Base-by-base conservation (phyloP, 2,888 invertebrate species). In the Nephrotoma flavescens region DNA sequence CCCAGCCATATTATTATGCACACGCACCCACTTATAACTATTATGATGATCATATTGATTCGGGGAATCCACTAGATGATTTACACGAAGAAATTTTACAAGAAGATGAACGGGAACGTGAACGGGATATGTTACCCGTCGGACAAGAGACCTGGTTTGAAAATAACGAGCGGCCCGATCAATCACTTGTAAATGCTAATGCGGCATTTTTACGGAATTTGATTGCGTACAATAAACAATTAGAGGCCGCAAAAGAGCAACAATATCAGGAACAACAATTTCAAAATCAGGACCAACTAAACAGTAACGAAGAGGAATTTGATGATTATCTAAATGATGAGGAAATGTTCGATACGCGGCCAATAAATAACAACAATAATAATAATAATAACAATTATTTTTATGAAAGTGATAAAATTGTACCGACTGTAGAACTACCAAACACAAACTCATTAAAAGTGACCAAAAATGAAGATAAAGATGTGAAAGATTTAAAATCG, bases 61-160 rank as follows among this genome's bases (percentile, higher is more conserved):
- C 88, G 47, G 91, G 92, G 0, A 93, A 93, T 89, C 91, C 91
- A 7, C 91, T 92, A 6, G 93, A 93, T 87, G 93, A 93, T 88
- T 90, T 93, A 11, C 93, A 94, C 88, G 94, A 94, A 88, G 93
- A 93, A 88, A 93, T 94, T 52, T 91, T 94, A 57, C 93, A 93
- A 87, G 94, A 94, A 89, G 93, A 94, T 88, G 94, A 94, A 89
- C 91, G 94, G 86, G 92, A 94, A 89, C 90, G 92, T 7, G 88
- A 89, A 85, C 87, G 88, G 6, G 89, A 89, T 42, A 7, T 88
- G 12, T 52, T 86, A 41, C 87, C 88, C 0, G 15, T 86, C 2
- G 94, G 94, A n/a, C 94, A 94, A 89, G 94, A 95, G 90, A 94
- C 94, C 15, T 94, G 94, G 92, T 95, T 93, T 88, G 94, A 94